Evolutionary conservation across 2,888 invertebrate species (phyloP), one percentile per base, ranked within the genome.

Genomic region (Lutraria lutraria): DNA sequence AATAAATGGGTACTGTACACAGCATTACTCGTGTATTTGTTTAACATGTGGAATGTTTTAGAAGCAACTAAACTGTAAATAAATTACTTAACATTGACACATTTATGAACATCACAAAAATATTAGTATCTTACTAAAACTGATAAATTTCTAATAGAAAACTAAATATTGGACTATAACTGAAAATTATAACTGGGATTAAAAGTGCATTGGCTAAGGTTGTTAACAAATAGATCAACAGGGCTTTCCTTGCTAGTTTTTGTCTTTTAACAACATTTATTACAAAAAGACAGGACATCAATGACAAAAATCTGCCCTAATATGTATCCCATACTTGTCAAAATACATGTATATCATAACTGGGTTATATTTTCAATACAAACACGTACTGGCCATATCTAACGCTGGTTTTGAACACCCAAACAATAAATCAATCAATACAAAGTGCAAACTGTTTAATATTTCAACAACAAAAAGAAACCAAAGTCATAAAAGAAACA

Each of bases 61-160:
- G 72, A 72, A 72, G 72, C 72, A 72, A 72, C 72, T 72, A 72
- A 72, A 72, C 29, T 72, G 25, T 72, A 72, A 25, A 72, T 15
- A 72, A 10, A 25, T 21, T 25, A 25, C 72, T 29, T 29, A 6
- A 25, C 25, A 8, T 25, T 29, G 29, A 72, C 72, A 72, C 72
- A 72, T 29, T 29, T 29, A 29, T 72, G 31, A 72, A 72, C 25
- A 72, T 72, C n/a, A 72, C 72, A 25, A 25, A 29, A 72, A 29
- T 13, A 4, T 29, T 29, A 72, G 29, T 72, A 72, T 72, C 72
- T 31, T 29, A 29, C 29, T 25, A 72, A 56, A 56, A 19, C 21
- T 6, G 16, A 56, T 19, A 16, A 56, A 56, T 56, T 16, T 19
- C 56, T 21, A 56, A 56, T 8, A 43, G 8, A 43, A 43, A 43